Percentiles rank a stretch among this genome's conserved stretches.
Evolutionary conservation across 2,113 vertebrate species (phyloP).

Genomic region (Cynocephalus volans): DNA sequence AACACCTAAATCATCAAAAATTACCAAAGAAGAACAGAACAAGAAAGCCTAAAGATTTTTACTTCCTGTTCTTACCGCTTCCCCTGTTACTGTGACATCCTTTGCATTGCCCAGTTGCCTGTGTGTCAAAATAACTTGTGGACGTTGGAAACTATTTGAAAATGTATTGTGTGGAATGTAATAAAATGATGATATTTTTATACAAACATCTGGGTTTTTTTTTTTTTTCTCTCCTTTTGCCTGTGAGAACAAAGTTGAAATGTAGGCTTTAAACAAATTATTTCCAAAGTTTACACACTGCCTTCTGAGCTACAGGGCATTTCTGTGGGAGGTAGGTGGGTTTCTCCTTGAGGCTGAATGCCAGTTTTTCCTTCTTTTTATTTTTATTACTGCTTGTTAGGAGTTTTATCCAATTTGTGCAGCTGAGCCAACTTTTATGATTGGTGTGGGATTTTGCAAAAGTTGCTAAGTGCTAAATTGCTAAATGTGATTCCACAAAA

Average conservation of each 20-base stretch:
- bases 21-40: constrained; percentile 89
- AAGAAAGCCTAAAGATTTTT: constrained; percentile 87
- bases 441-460: constrained; percentile 88
- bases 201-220: constrained; percentile 91
- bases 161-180: constrained; percentile 97
- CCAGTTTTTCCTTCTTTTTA: constrained; percentile 80
- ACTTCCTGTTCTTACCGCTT: constrained; percentile 85
- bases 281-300: constrained; percentile 68
- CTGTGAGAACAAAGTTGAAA: constrained; percentile 76
- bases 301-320: constrained; percentile 65
- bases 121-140: constrained; percentile 94
- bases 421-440: constrained; percentile 87
- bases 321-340: constrained; percentile 72
- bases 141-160: constrained; percentile 94
- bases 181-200: constrained; percentile 99
- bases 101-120: constrained; percentile 91
- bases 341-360: constrained; percentile 66
- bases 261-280: constrained; percentile 73
- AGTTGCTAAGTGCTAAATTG: constrained; percentile 89
- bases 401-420: constrained; percentile 83
- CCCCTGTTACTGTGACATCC: constrained; percentile 86
- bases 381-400: constrained; percentile 85
- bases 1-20: constrained; percentile 77
- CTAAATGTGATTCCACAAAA: constrained; percentile 86
- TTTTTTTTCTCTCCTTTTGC: constrained; percentile 77